These are phyloP conservation scores for Hylomyscus alleni DNA, from an alignment of 2,797 vertebrate genomes.

Conservation along the genomic window DNA sequence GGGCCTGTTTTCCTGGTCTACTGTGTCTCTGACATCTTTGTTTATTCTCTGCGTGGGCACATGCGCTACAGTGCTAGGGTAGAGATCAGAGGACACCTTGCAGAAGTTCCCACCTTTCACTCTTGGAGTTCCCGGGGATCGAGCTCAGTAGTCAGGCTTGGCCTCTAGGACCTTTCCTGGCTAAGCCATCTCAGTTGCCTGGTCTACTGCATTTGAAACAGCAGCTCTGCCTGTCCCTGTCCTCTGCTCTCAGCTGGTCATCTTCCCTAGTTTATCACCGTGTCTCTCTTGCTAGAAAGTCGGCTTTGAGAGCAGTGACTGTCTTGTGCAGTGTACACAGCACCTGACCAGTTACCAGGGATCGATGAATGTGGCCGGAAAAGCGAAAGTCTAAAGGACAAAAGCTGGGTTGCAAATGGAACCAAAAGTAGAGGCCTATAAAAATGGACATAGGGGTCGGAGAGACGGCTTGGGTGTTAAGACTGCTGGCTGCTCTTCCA, in stretches of 20 bases:
- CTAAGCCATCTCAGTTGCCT: not conserved
- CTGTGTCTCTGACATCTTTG: not conserved
- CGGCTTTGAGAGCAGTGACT: not conserved
- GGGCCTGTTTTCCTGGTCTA: not conserved
- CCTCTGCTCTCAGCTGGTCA: not conserved
- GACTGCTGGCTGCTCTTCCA: too few relatives aligned
- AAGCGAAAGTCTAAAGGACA: not conserved
- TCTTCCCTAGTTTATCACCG: not conserved
- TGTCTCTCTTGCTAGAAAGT: not conserved
- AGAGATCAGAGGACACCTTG: not conserved
- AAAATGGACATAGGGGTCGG: not conserved
- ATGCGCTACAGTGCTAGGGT: not conserved
- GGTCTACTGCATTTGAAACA: not conserved
- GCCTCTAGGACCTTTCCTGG: not conserved
- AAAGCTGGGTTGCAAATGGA: not conserved
- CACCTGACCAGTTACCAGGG: not conserved
- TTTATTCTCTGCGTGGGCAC: not conserved
- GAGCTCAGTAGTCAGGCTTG: not conserved
- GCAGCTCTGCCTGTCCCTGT: not conserved
- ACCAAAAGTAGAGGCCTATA: not conserved
- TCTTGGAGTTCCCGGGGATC: rapidly evolving
- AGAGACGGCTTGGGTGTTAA: too few relatives aligned
- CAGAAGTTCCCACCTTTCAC: not conserved
- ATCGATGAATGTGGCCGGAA: not conserved
- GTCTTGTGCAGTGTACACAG: not conserved